phyloP scores from a whole-genome alignment of 2,888 invertebrate species.

The Tetragonisca angustula region DNA sequence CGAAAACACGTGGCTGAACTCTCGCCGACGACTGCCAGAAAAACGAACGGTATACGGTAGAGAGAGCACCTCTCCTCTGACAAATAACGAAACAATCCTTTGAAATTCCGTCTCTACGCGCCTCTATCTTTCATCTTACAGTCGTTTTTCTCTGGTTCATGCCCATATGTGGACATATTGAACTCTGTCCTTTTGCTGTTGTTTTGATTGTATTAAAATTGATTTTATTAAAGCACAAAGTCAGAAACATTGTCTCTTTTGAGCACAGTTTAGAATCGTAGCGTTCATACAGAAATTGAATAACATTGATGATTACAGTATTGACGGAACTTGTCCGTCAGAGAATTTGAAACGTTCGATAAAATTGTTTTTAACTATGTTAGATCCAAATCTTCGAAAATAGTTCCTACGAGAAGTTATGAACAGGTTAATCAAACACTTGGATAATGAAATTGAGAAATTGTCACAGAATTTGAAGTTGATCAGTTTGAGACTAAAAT shows the following conservation, averaged over 20 bases:
- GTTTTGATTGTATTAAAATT: neutral
- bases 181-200: no score
- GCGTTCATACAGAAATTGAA: no score
- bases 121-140: neutral
- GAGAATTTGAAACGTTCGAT: no score
- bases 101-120: neutral
- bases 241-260: no score
- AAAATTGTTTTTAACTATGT: no score
- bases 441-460: neutral
- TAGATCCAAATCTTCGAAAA: no score
- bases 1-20: constrained; percentile 48
- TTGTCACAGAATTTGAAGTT: neutral
- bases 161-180: no score
- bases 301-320: no score
- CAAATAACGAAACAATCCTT: neutral
- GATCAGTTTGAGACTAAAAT: neutral
- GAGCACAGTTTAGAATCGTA: no score
- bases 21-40: constrained; percentile 22
- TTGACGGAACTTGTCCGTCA: no score
- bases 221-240: no score
- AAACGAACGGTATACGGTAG: neutral
- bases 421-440: neutral
- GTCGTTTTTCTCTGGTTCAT: neutral
- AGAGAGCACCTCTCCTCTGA: neutral
- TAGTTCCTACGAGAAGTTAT: neutral